Evolutionary conservation across 2,113 vertebrate genomes (phyloP), one percentile per base, ranked within the genome.

Genomic region (Proterorhinus semilunaris): DNA sequence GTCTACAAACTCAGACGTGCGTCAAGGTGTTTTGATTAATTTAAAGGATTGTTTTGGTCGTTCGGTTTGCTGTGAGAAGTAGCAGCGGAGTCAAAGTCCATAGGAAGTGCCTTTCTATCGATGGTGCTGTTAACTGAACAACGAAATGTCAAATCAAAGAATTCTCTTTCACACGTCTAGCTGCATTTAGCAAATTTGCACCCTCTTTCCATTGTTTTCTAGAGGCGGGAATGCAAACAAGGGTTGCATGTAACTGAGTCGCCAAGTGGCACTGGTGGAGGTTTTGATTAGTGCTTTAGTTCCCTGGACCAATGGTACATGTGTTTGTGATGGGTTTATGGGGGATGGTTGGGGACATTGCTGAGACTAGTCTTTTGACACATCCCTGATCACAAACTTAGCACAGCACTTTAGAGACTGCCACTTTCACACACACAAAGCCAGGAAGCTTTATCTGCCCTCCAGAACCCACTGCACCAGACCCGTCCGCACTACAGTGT

Each of bases 21-120:
- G 27, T 36, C 27, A 36, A 36, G 27, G 27, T 36, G 27, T 36
- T 36, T 36, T 36, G 2, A 36, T 3, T 36, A 1, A 36, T 36
- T 78, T 42, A 8, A 62, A 81, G 50, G 48, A 61, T 64, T 52
- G 46, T 69, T 81, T 80, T 71, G 59, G 58, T 72, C 72, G 66
- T 62, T 81, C 16, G 62, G 12, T 83, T 81, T 71, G 66, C 57
- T 43, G 80, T 79, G 74, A 78, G 79, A 85, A 65, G 78, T 83
- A 73, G 80, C 77, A 72, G 74, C 7, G 62, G 71, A 76, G 79
- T 88, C 77, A 54, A 55, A 92, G 94, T 94, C 94, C 90, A 95
- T 93, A 94, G 95, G 94, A 98, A 98, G 96, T 98, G 96, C 96
- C 97, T 98, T 98, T 98, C 91, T 95, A 93, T 93, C 91, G 95